Conservation (phyloP, 2,888 invertebrate genomes). For the Allophyes oxyacanthae region DNA sequence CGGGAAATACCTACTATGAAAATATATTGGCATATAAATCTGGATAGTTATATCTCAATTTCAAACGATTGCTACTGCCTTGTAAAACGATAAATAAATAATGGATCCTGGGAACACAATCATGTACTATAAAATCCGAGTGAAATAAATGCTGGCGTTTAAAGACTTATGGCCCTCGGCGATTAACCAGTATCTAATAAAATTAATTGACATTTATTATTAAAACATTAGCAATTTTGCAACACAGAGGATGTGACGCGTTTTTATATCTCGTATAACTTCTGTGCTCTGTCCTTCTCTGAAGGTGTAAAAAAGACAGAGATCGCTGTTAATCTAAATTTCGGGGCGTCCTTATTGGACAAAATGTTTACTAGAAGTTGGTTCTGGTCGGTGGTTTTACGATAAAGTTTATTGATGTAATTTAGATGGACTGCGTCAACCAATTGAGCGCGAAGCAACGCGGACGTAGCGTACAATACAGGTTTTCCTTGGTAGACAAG, state of each 20-base stretch:
- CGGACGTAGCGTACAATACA: conserved; percentile 11
- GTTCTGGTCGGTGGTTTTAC: conserved; percentile 8
- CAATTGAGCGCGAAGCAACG: conserved; percentile 10
- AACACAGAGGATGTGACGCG: conserved; percentile 43
- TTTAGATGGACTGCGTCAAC: background rate
- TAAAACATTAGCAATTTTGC: conserved; percentile 33
- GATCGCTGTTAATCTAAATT: conserved; percentile 4
- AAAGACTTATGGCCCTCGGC: conserved; percentile 6
- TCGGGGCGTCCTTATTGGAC: too few relatives aligned
- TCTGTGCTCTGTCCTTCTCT: conserved; percentile 9
- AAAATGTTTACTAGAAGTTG: too few relatives aligned
- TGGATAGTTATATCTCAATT: background rate
- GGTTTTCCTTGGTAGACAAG: conserved; percentile 27
- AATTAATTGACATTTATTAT: conserved; percentile 46
- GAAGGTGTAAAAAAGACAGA: conserved; percentile 4
- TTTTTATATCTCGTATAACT: conserved; percentile 33
- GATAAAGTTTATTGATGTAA: conserved; percentile 7
- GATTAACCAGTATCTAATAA: conserved; percentile 24
- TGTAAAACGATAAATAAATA: background rate
- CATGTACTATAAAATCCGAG: conserved; percentile 4
- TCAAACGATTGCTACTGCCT: background rate
- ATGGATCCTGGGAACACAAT: conserved; percentile 14
- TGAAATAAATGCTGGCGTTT: conserved; percentile 2
- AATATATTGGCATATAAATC: background rate
- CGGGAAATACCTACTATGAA: too few relatives aligned